These are phyloP conservation scores for Psophia crepitans DNA, from an alignment of 2,113 vertebrate species.

Conservation along the genomic window DNA sequence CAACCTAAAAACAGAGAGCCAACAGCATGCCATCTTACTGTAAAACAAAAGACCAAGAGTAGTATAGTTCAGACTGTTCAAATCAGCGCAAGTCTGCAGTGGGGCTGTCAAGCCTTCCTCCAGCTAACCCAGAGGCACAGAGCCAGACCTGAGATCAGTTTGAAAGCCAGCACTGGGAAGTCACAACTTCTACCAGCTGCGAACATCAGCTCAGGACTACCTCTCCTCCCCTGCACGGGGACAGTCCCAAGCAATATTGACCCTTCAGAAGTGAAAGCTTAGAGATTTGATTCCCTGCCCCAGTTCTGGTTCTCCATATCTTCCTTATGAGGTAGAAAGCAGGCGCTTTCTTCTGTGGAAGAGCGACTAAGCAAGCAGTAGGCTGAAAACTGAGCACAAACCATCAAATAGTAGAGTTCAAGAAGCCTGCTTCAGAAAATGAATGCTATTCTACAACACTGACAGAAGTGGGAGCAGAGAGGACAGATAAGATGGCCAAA, in stretches of 20 bases:
- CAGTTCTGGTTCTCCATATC: background rate
- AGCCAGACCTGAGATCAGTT: background rate
- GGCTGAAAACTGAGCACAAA: background rate
- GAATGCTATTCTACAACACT: background rate
- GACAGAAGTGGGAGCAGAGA: background rate
- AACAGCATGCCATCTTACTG: background rate
- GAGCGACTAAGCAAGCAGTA: constrained; percentile 22
- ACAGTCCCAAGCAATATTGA: background rate
- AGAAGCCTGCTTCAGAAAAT: background rate
- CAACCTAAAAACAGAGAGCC: background rate
- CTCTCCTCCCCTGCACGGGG: background rate
- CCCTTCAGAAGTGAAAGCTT: background rate
- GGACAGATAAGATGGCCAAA: background rate
- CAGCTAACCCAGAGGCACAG: background rate
- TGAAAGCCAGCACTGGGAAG: background rate
- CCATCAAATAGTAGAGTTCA: background rate
- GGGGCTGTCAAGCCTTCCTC: background rate
- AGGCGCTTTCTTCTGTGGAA: background rate
- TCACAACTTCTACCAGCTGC: background rate
- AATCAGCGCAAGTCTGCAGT: background rate
- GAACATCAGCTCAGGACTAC: background rate
- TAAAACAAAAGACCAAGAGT: background rate
- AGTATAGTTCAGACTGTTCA: background rate
- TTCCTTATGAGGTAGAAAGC: background rate
- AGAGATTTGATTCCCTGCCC: background rate